These are phyloP conservation scores for Apotomis betuletana DNA, from an alignment of 2,888 invertebrate species.

Conservation along the genomic window DNA sequence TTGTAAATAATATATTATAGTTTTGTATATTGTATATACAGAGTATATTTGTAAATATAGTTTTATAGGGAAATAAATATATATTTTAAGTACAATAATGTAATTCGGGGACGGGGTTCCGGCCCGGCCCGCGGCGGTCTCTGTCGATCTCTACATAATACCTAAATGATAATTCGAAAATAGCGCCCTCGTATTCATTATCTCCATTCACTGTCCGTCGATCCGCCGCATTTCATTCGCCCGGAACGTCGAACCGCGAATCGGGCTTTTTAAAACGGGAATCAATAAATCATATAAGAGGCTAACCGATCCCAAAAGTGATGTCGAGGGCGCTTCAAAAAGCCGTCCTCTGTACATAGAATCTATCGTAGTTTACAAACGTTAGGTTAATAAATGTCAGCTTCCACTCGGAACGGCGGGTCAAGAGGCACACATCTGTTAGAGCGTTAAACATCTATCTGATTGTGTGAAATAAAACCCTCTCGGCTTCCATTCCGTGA, in stretches of 20 bases:
- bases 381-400: conserved; percentile 15
- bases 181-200: background rate
- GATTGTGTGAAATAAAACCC: too few species aligned
- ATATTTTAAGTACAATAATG: conserved; percentile 33
- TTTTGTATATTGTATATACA: conserved; percentile 39
- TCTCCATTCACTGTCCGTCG: background rate
- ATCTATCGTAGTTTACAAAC: background rate
- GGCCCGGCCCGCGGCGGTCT: conserved; percentile 19
- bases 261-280: background rate
- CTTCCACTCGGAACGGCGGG: background rate
- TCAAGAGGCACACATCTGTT: too few species aligned
- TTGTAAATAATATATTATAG: conserved; percentile 34
- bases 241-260: background rate
- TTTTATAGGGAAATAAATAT: conserved; percentile 35
- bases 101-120: background rate
- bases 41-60: conserved; percentile 42
- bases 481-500: too few species aligned
- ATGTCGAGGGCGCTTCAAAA: conserved; percentile 22
- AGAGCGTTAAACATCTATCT: too few species aligned
- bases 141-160: conserved; percentile 19
- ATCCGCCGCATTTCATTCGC: background rate
- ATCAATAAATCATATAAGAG: background rate
- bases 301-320: conserved; percentile 6
- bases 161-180: conserved; percentile 15
- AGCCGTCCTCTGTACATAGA: conserved; percentile 38